phyloP scores from a whole-genome alignment of 1,140 invertebrate genomes.

The Drosophila pectinifera region DNA sequence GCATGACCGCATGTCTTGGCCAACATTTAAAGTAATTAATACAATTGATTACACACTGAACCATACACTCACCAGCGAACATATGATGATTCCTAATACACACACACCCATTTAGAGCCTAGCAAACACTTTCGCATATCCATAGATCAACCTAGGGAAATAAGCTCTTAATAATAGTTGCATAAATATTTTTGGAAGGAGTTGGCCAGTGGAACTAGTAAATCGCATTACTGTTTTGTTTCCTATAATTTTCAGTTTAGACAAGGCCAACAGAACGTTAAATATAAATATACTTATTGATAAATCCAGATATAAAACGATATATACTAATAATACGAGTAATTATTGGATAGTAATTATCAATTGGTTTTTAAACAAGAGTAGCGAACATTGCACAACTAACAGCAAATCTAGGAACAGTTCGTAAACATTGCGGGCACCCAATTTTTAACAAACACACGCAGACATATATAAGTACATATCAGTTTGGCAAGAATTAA shows the following conservation, averaged over 20 bases:
- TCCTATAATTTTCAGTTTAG: constrained; percentile 39
- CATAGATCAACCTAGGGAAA: constrained; percentile 56
- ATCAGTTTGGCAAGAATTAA: constrained; percentile 66
- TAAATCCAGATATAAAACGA: constrained; percentile 40
- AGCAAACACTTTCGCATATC: constrained; percentile 70
- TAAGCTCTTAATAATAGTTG: constrained; percentile 79
- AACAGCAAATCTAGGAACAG: constrained; percentile 44
- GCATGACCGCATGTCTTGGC: constrained; percentile 66
- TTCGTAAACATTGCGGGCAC: constrained; percentile 47
- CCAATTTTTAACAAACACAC: constrained; percentile 62
- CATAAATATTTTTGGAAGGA: constrained; percentile 63
- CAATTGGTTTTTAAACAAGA: constrained; percentile 75
- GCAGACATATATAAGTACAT: constrained; percentile 73
- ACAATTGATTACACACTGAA: constrained; percentile 70
- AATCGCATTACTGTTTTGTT: constrained; percentile 52
- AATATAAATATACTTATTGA: constrained; percentile 33
- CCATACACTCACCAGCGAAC: constrained; percentile 56
- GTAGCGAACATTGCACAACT: constrained; percentile 70
- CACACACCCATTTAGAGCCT: constrained; percentile 47
- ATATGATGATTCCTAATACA: constrained; percentile 75
- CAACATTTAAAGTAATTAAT: constrained; percentile 76
- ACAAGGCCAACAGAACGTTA: constrained; percentile 68
- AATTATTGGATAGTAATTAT: constrained; percentile 72
- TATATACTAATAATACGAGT: constrained; percentile 35
- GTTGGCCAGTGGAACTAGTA: constrained; percentile 16